These are phyloP conservation scores for Heloderma charlesbogerti DNA, from an alignment of 2,113 vertebrate species.

Conservation along the genomic window DNA sequence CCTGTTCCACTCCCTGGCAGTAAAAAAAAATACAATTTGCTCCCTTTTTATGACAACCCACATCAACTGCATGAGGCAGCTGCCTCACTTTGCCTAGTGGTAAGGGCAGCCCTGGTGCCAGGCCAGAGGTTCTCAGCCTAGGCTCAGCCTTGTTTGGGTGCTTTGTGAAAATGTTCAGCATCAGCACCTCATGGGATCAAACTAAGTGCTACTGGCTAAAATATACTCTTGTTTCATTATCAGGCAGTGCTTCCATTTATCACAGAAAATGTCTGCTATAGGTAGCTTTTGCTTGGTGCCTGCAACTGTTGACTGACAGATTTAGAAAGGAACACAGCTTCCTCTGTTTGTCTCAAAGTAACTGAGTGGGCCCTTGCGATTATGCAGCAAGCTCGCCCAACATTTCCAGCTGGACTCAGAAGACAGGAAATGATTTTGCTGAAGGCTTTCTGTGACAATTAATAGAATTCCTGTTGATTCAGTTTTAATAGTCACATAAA, in stretches of 20 bases:
- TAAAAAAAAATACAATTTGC: not conserved
- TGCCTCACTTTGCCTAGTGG: not conserved
- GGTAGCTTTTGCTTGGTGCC: not conserved
- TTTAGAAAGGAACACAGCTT: slow-evolving; percentile 70
- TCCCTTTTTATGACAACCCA: not conserved
- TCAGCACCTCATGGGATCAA: not conserved
- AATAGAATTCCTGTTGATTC: slow-evolving; percentile 75
- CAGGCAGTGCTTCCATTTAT: slow-evolving; percentile 10
- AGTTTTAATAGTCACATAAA: slow-evolving; percentile 41
- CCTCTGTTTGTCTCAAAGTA: slow-evolving; percentile 68
- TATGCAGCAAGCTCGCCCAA: not conserved
- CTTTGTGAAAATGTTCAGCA: not conserved
- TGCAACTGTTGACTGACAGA: slow-evolving; percentile 58
- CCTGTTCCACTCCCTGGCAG: not conserved
- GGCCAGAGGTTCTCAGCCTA: not conserved
- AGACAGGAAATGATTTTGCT: slow-evolving; percentile 73
- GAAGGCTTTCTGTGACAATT: slow-evolving; percentile 65
- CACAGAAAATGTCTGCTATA: slow-evolving; percentile 37
- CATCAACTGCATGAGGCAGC: not conserved
- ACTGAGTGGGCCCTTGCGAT: slow-evolving; percentile 10
- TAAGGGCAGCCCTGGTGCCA: too few species aligned
- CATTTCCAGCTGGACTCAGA: slow-evolving; percentile 61
- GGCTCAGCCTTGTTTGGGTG: not conserved
- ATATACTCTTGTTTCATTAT: slow-evolving; percentile 7
- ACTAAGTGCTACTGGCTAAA: not conserved